phyloP scores from a whole-genome alignment of 2,113 vertebrate genomes.

The Manacus vitellinus region DNA sequence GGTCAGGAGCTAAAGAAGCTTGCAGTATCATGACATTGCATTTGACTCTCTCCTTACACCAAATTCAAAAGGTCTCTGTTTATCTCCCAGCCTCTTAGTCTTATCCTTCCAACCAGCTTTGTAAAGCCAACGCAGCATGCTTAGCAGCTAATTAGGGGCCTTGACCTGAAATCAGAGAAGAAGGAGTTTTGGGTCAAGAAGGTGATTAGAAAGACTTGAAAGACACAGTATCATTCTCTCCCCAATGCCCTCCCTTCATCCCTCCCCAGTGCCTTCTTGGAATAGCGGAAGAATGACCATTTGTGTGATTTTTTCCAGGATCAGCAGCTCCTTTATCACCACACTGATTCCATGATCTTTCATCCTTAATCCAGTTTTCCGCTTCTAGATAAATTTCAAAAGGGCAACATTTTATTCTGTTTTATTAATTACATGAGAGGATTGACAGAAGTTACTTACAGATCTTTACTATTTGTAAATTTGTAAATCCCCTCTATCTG shows the following conservation, averaged over 20 bases:
- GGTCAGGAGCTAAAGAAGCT: not conserved
- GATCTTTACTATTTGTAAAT: not conserved
- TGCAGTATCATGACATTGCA: not conserved
- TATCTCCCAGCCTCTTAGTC: not conserved
- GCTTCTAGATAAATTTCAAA: not conserved
- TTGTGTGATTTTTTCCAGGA: not conserved
- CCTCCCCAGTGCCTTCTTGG: fast-evolving
- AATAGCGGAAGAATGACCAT: not conserved
- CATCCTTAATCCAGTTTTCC: not conserved
- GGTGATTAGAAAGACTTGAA: not conserved
- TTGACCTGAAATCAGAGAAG: not conserved
- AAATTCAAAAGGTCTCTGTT: not conserved
- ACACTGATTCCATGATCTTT: not conserved
- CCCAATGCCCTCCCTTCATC: no score
- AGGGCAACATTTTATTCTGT: not conserved
- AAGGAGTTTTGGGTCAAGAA: not conserved
- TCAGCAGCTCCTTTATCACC: not conserved
- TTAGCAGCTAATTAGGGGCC: not conserved
- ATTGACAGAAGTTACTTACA: not conserved
- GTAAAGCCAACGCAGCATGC: not conserved
- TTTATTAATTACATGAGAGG: not conserved
- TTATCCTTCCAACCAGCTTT: not conserved
- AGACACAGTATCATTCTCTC: not conserved
- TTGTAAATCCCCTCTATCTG: not conserved
- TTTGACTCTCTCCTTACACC: not conserved